A percentile compares a stretch with the other conserved stretches of the same genome.
phyloP scores from a whole-genome alignment of 1,140 invertebrate genomes.

The Drosophila suzukii region DNA sequence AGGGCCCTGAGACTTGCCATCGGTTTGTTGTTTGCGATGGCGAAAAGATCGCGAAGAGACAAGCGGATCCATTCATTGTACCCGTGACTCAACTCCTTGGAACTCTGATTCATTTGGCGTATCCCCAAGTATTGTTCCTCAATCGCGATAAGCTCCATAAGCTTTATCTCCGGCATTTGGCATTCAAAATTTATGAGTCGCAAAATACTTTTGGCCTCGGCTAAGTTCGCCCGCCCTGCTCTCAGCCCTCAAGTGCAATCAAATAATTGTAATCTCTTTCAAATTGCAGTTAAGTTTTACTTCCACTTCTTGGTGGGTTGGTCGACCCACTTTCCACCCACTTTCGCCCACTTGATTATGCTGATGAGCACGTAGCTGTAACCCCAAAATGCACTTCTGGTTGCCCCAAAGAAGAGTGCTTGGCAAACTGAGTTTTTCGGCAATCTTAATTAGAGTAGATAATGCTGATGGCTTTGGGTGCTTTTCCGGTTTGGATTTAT shows the following conservation, averaged over 20 bases:
- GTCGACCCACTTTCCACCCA: not conserved
- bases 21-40: conserved; percentile 37
- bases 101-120: conserved; percentile 24
- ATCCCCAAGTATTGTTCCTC: conserved; percentile 56
- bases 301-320: conserved; percentile 27
- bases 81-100: conserved; percentile 35
- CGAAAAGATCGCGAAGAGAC: conserved; percentile 20
- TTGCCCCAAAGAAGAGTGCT: conserved; percentile 57
- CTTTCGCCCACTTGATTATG: conserved; percentile 59
- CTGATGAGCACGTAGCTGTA: conserved; percentile 73
- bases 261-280: conserved; percentile 81
- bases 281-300: conserved; percentile 66
- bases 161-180: conserved; percentile 57
- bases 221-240: conserved; percentile 14
- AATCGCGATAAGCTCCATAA: conserved; percentile 58
- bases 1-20: conserved; percentile 37
- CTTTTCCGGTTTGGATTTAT: conserved; percentile 52
- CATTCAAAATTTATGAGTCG: conserved; percentile 66
- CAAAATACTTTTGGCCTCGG: conserved; percentile 51
- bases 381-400: conserved; percentile 68
- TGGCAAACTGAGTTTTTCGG: conserved; percentile 69
- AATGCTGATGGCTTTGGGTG: conserved; percentile 48
- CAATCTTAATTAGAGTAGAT: conserved; percentile 68
- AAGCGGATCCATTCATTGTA: conserved; percentile 53
- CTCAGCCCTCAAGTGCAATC: conserved; percentile 54